phyloP scores from a whole-genome alignment of 1,140 invertebrate species.

The Anoplolepis gracilipes region DNA sequence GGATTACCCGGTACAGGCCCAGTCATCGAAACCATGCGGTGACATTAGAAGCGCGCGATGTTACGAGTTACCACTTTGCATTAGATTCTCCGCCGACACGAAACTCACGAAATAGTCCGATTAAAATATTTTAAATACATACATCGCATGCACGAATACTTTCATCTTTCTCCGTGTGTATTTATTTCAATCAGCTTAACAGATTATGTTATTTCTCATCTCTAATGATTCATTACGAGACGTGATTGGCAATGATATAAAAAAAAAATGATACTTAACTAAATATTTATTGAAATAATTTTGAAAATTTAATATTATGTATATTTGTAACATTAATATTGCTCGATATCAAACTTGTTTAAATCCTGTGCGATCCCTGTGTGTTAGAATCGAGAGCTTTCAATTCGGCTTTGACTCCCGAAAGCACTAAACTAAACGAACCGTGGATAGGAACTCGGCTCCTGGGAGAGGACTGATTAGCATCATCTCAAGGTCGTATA shows the following conservation, averaged over 20 bases:
- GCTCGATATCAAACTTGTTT: not conserved
- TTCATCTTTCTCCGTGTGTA: not conserved
- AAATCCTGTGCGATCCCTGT: slow-evolving; percentile 2
- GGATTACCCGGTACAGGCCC: slow-evolving; percentile 74
- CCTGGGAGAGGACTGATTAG: slow-evolving; percentile 80
- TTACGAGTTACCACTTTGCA: slow-evolving; percentile 69
- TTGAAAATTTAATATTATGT: not conserved
- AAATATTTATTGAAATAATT: not conserved
- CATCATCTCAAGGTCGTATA: slow-evolving; percentile 80
- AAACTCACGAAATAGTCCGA: slow-evolving; percentile 41
- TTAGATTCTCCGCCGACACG: slow-evolving; percentile 67
- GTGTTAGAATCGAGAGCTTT: slow-evolving; percentile 7
- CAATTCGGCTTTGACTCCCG: slow-evolving; percentile 42
- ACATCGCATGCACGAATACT: not conserved
- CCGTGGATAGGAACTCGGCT: slow-evolving; percentile 68
- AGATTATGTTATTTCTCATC: slow-evolving; percentile 12
- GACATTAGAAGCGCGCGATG: slow-evolving; percentile 74
- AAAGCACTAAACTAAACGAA: slow-evolving; percentile 81
- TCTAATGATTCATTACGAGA: not conserved
- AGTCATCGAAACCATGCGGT: slow-evolving; percentile 79
- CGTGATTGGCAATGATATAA: slow-evolving; percentile 7
- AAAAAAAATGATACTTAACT: not conserved
- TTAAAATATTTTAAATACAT: slow-evolving; percentile 67
- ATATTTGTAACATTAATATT: not conserved
- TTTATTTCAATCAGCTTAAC: slow-evolving; percentile 24